Conservation (phyloP, 2,888 invertebrate species). For the Choreutis nemorana region DNA sequence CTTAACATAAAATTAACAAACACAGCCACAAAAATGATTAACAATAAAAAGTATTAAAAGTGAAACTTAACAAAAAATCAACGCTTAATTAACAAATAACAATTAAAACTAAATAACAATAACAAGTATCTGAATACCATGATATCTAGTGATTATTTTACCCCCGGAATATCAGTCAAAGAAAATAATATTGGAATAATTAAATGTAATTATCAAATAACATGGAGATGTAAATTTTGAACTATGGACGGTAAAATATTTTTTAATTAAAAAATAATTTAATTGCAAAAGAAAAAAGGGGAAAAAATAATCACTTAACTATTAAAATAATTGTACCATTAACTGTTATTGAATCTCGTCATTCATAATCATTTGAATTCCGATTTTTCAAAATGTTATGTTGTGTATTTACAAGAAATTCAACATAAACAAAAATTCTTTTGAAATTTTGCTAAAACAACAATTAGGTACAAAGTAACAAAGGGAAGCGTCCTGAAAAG, state of each 20-base stretch:
- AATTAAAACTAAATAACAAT: constrained; percentile 44
- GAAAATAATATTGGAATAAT: no score
- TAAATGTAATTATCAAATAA: no score
- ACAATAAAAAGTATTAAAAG: constrained; percentile 43
- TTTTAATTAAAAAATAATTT: constrained; percentile 1
- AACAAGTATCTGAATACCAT: constrained; percentile 29
- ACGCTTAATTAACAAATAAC: no score
- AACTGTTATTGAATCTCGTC: neutral
- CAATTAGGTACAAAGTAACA: neutral
- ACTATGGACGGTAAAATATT: constrained; percentile 1
- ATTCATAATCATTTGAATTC: no score
- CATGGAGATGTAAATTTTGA: constrained; percentile 6
- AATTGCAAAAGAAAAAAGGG: constrained; percentile 11
- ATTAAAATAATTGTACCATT: constrained; percentile 4
- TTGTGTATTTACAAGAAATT: no score
- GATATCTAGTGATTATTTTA: constrained; percentile 40
- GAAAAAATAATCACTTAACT: constrained; percentile 32
- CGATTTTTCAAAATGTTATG: no score
- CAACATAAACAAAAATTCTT: neutral
- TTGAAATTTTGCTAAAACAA: neutral
- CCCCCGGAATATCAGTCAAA: constrained; percentile 20
- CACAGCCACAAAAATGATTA: constrained; percentile 49
- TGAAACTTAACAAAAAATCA: constrained; percentile 57
- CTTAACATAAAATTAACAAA: constrained; percentile 67
- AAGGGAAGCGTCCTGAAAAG: constrained; percentile 21